phyloP scores from a whole-genome alignment of 2,888 invertebrate species.

The Phanerotoma sp. region DNA sequence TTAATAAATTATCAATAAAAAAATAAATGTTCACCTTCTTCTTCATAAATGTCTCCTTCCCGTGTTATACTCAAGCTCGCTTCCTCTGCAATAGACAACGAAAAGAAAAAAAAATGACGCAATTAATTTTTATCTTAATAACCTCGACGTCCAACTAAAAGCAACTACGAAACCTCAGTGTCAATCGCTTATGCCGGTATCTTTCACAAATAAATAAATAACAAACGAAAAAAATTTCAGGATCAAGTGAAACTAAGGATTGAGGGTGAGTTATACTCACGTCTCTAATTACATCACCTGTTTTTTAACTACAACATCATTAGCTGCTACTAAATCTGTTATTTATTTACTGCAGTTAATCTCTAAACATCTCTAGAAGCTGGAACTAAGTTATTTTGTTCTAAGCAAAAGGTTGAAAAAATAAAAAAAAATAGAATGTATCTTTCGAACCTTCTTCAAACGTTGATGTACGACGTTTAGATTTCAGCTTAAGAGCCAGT shows the following conservation, averaged over 20 bases:
- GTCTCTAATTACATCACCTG: constrained; percentile 15
- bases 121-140: too few relatives aligned
- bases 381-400: constrained; percentile 38
- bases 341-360: neutral
- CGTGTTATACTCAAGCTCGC: constrained; percentile 71
- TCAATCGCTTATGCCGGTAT: constrained; percentile 47
- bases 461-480: constrained; percentile 67
- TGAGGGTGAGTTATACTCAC: constrained; percentile 39
- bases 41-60: constrained; percentile 67
- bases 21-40: constrained; percentile 47
- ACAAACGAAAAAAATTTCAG: too few relatives aligned
- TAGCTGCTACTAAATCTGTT: constrained; percentile 2
- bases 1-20: neutral
- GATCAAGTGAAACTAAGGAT: constrained; percentile 17
- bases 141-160: too few relatives aligned
- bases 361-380: constrained; percentile 24
- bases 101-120: too few relatives aligned
- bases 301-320: neutral
- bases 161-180: constrained; percentile 21
- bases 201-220: too few relatives aligned
- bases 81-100: constrained; percentile 62
- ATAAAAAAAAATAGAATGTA: neutral
- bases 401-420: constrained; percentile 13
- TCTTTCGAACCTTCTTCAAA: constrained; percentile 67
- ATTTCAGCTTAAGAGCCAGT: constrained; percentile 70